Evolutionary conservation across 2,797 vertebrate genomes (phyloP), one percentile per base, ranked within the genome.

Genomic region (Amblyraja radiata): DNA sequence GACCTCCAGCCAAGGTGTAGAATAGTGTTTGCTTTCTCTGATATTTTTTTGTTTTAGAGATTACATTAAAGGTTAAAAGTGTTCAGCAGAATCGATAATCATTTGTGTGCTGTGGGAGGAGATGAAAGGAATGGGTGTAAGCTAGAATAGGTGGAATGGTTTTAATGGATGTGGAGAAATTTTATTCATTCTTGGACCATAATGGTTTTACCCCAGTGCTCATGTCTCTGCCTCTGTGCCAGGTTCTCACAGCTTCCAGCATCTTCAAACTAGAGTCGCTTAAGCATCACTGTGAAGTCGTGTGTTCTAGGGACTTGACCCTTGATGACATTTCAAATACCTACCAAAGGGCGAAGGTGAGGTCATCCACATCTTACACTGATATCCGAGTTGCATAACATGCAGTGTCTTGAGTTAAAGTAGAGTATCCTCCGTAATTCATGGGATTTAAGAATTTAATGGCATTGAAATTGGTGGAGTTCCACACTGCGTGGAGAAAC

Each of bases 301-400:
- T 94, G 68, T 94, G 93, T 84, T 91, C 93, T 61, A 93, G 73
- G 46, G 80, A 92, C 78, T 63, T 94, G 77, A 78, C 88, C 46
- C 79, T 93, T 1, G 73, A 77, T 39, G 86, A 93, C 13, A 93
- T 83, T 16, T 58, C 65, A 10, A 74, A 36, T 8, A 73, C 78
- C 10, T 94, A 94, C 93, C 84, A 80, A 63, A 93, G 93, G 78
- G 93, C 93, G 28, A 93, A 94, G 93, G 93, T 94, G 77, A 93
- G 76, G 39, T 8, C 13, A 76, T 71, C 76, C 8, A 25, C 77
- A 88, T 32, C 25, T 21, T 32, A 8, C 84, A 3, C 6, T 32
- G n/a, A 71, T 80, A 71, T 63, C 36, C 28, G 13, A 32, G n/a
- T 1, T 61, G 28, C 21, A 10, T 28, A 63, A 63, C 11, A 28